Conservation (phyloP, 2,888 invertebrate genomes). For the Pristionchus japonicus region DNA sequence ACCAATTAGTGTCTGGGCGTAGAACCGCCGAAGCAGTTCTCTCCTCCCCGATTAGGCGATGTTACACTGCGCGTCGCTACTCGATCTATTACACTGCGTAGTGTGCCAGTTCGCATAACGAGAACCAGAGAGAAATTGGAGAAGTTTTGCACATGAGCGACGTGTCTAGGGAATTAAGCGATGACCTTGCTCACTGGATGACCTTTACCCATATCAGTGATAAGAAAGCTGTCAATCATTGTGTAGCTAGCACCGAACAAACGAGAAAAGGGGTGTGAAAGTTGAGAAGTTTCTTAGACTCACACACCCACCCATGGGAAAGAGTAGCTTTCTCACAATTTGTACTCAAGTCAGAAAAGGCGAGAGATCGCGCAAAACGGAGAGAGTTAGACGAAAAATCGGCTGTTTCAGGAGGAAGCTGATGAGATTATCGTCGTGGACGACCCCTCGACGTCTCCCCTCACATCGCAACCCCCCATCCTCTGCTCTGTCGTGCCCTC, state of each 20-base stretch:
- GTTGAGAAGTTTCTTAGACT: background rate
- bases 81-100: background rate
- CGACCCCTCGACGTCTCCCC: background rate
- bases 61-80: background rate
- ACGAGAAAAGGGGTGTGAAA: background rate
- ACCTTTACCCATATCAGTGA: background rate
- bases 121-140: background rate
- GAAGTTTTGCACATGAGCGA: background rate
- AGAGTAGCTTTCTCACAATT: background rate
- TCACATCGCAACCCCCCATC: background rate
- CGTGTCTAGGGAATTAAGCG: background rate
- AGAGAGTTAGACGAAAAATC: too few relatives aligned
- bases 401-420: constrained; percentile 10
- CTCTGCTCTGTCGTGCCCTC: constrained; percentile 33
- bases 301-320: background rate
- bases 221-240: background rate
- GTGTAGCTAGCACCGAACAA: background rate
- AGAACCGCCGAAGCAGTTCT: background rate
- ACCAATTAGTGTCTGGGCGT: background rate
- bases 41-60: background rate
- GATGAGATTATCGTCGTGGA: constrained; percentile 30
- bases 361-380: too few relatives aligned
- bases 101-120: background rate
- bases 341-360: background rate
- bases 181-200: background rate